Evolutionary conservation across 1,140 invertebrate species (phyloP).

Genomic region (Drosophila quadrilineata): DNA sequence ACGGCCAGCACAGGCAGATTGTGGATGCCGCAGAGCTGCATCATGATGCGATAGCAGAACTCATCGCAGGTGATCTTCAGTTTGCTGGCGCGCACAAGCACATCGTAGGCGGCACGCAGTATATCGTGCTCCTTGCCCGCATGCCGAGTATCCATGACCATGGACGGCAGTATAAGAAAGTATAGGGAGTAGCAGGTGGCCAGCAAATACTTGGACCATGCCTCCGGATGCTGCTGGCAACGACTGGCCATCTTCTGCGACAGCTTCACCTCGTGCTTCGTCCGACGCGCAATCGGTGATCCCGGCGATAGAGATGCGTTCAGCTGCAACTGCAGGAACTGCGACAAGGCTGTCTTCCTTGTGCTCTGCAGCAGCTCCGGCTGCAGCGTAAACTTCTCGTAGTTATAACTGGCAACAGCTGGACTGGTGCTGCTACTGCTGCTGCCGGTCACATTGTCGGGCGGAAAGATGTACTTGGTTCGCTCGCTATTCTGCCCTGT

Average conservation of each 20-base stretch:
- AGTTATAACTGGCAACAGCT: slow-evolving; percentile 79
- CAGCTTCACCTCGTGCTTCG: slow-evolving; percentile 96
- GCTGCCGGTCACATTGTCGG: slow-evolving; percentile 84
- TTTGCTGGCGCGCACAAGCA: slow-evolving; percentile 92
- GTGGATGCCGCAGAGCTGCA: slow-evolving; percentile 98
- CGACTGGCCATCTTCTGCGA: slow-evolving; percentile 93
- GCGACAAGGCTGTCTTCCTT: slow-evolving; percentile 76
- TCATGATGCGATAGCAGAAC: slow-evolving; percentile 98
- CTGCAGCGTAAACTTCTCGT: slow-evolving; percentile 83
- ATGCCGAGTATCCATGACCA: slow-evolving; percentile 82
- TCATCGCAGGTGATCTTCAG: slow-evolving; percentile 94
- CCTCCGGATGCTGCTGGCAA: slow-evolving; percentile 88
- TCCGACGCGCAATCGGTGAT: slow-evolving; percentile 94
- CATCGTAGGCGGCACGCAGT: slow-evolving; percentile 91
- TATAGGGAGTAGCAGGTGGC: slow-evolving; percentile 97
- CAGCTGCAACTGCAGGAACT: slow-evolving; percentile 74
- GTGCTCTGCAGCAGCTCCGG: slow-evolving; percentile 81
- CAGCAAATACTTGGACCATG: slow-evolving; percentile 95
- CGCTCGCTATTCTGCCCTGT: slow-evolving; percentile 87
- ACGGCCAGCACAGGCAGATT: slow-evolving; percentile 96
- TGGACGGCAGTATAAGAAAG: slow-evolving; percentile 96
- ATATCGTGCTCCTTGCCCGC: slow-evolving; percentile 88
- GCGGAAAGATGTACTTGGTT: slow-evolving; percentile 98
- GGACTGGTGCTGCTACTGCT: slow-evolving; percentile 2
- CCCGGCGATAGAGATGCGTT: slow-evolving; percentile 85